phyloP scores from a whole-genome alignment of 2,888 invertebrate genomes.

The Drosophila melanosoma region DNA sequence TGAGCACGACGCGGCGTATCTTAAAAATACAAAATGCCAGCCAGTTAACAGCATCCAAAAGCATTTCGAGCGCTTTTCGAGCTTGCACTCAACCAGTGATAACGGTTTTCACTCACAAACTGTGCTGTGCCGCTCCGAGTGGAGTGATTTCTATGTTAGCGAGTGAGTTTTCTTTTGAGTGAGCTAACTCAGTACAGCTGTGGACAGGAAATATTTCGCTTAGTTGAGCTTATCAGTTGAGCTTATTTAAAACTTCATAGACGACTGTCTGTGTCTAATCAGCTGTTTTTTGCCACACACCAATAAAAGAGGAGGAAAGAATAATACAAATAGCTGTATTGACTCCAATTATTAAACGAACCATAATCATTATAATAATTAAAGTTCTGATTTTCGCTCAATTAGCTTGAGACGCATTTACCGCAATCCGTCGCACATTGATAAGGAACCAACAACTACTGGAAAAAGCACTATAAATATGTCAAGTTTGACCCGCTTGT shows the following conservation, averaged over 20 bases:
- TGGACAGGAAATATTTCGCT: neutral
- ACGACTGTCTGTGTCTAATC: slow-evolving; percentile 9
- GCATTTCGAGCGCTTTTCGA: slow-evolving; percentile 21
- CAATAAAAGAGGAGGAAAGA: slow-evolving; percentile 5
- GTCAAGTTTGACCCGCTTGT: slow-evolving; percentile 55
- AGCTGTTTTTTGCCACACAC: slow-evolving; percentile 20
- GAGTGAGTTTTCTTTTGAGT: neutral
- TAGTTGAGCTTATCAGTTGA: slow-evolving; percentile 12
- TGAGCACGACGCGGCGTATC: slow-evolving; percentile 43
- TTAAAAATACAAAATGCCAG: slow-evolving; percentile 51
- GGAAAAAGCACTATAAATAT: slow-evolving; percentile 9
- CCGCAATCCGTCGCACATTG: neutral
- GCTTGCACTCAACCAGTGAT: slow-evolving; percentile 50
- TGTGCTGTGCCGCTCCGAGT: slow-evolving; percentile 9
- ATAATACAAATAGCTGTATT: neutral
- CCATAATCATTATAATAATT: slow-evolving; percentile 3
- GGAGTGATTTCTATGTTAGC: neutral
- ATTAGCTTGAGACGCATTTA: slow-evolving; percentile 40
- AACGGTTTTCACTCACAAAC: slow-evolving; percentile 46
- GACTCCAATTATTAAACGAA: neutral
- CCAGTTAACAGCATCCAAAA: slow-evolving; percentile 36
- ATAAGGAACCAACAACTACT: slow-evolving; percentile 10
- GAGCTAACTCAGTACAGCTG: neutral
- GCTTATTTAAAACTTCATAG: neutral
- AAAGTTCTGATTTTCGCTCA: neutral